These are phyloP conservation scores for Streblospio benedicti DNA, from an alignment of 1,140 invertebrate species.

Conservation along the genomic window DNA sequence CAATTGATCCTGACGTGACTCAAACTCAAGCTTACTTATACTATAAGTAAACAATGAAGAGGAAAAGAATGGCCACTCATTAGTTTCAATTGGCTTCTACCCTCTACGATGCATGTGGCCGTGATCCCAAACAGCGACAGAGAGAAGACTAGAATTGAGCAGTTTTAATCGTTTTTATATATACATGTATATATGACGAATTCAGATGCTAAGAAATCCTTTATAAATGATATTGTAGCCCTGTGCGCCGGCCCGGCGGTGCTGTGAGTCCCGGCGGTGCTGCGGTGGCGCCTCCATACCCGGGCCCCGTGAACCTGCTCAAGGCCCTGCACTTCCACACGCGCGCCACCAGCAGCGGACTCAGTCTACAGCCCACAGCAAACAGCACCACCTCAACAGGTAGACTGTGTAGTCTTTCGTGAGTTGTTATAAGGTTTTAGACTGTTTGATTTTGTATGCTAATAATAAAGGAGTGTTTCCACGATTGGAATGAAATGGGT, in stretches of 20 bases:
- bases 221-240: too few species aligned
- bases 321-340: slow-evolving; percentile 39
- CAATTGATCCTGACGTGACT: too few species aligned
- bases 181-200: too few species aligned
- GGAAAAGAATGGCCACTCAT: too few species aligned
- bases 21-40: background rate
- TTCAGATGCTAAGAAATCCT: too few species aligned
- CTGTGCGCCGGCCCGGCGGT: too few species aligned
- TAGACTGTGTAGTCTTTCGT: slow-evolving; percentile 27
- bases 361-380: slow-evolving; percentile 32
- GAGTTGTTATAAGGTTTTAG: background rate
- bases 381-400: slow-evolving; percentile 37
- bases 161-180: too few species aligned
- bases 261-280: background rate
- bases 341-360: slow-evolving; percentile 27
- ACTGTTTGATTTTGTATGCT: background rate
- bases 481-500: background rate
- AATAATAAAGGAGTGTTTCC: background rate
- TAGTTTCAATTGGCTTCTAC: too few species aligned
- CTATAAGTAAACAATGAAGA: too few species aligned
- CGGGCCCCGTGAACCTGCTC: slow-evolving; percentile 35
- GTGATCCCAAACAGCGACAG: background rate
- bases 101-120: too few species aligned
- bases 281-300: slow-evolving; percentile 13
- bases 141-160: too few species aligned